Base-by-base conservation (phyloP, 2,113 vertebrate genomes). In the Pygoscelis adeliae region DNA sequence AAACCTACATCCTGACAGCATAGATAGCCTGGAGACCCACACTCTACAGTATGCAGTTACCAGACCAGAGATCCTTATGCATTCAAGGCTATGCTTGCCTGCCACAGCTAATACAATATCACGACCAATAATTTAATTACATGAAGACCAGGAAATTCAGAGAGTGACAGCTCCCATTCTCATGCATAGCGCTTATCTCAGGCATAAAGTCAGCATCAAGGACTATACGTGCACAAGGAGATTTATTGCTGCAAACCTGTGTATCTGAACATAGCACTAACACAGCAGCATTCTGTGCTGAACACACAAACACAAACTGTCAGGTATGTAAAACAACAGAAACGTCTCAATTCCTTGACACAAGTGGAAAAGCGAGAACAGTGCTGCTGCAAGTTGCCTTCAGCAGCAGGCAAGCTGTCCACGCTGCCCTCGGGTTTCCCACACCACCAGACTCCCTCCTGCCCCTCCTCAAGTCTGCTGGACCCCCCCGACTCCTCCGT, bases 381-480 rank as follows among this genome's bases (percentile, higher is more conserved):
- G 56, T 1, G 50, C 26, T 66, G 38, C 76, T 65, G 1, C 34
- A 62, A 73, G 1, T 12, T 61, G 65, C 34, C 34, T 69, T 67
- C 32, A 86, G 36, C 53, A 87, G 47, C 61, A 59, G 52, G 78
- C 21, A 80, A 4, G 1, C 10, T 15, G 7, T 13, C 49, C 63
- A 13, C 2, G 0, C 27, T 70, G 42, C 32, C 47, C 56, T n/a
- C 0, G 0, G 8, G 2, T 71, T 62, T 82, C 50, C n/a, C 80
- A 36, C 44, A 21, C 22, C 12, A 14, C 4, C 11, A 44, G 40
- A 52, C 23, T 56, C 58, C 46, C 29, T 58, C 25, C 32, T 42
- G 46, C 53, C n/a, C 11, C 34, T 67, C n/a, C 22, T 25, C 56
- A 61, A 40, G 18, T 40, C 36, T 53, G 27, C 34, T 15, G 44